These are phyloP conservation scores for Pangasianodon hypophthalmus DNA, from an alignment of 2,113 vertebrate genomes.

Conservation along the genomic window DNA sequence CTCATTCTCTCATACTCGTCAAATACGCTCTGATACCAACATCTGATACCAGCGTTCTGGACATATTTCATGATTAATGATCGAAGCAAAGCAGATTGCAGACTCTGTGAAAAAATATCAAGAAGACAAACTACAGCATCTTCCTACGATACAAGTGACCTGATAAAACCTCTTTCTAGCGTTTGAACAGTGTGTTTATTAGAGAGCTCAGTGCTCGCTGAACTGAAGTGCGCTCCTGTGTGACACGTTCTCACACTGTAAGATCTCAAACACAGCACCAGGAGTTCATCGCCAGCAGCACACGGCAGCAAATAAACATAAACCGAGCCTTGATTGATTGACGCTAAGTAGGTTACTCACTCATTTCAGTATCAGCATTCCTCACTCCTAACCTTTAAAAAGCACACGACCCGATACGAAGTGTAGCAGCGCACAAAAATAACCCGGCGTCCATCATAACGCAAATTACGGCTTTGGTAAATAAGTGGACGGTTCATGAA, in stretches of 20 bases:
- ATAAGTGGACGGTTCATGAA: not conserved
- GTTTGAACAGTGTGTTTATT: not conserved
- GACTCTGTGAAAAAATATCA: too few relatives aligned
- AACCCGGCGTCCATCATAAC: slow-evolving; percentile 37
- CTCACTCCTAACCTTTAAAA: not conserved
- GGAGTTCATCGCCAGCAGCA: not conserved
- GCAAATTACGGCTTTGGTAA: slow-evolving; percentile 19
- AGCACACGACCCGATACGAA: not conserved
- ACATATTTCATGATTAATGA: too few relatives aligned
- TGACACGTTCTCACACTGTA: not conserved
- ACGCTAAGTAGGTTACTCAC: not conserved
- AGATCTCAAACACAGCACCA: not conserved
- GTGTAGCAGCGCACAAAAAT: slow-evolving; percentile 11
- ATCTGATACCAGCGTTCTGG: too few relatives aligned
- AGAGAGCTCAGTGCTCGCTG: not conserved
- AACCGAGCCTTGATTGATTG: not conserved
- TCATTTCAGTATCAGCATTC: not conserved
- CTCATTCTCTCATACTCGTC: too few relatives aligned
- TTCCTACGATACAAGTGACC: not conserved
- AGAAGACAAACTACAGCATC: too few relatives aligned
- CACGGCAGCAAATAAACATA: not conserved
- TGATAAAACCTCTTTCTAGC: not conserved
- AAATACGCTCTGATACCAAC: too few relatives aligned
- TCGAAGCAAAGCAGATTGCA: too few relatives aligned
- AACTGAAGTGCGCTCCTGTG: not conserved